phyloP scores from a whole-genome alignment of 2,113 vertebrate species.

The Lota lota region DNA sequence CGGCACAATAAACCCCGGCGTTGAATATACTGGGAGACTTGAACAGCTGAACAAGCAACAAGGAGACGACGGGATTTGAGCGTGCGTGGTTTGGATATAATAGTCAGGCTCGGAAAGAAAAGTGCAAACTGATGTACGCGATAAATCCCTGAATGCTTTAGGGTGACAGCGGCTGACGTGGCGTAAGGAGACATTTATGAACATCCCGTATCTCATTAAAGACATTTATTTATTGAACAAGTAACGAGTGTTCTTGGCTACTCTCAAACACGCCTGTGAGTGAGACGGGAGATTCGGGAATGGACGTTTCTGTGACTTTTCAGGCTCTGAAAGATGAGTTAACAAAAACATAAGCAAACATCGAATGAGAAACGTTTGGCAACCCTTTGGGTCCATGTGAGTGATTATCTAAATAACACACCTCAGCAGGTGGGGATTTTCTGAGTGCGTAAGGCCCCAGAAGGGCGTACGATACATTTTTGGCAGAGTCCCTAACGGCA shows the following conservation, averaged over 20 bases:
- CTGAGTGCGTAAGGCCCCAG: neutral
- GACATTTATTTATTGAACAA: conserved; percentile 68
- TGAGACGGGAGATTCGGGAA: no score
- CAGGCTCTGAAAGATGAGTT: conserved; percentile 27
- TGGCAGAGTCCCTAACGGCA: neutral
- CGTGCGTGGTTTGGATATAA: conserved; percentile 20
- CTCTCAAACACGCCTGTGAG: no score
- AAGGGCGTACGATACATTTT: conserved; percentile 2
- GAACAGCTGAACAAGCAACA: no score
- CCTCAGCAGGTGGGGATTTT: neutral
- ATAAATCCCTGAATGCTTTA: conserved; percentile 69
- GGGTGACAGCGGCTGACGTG: conserved; percentile 72
- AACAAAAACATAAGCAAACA: conserved; percentile 33
- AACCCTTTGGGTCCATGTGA: conserved; percentile 41
- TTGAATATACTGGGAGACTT: no score
- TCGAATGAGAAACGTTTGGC: conserved; percentile 34
- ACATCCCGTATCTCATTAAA: conserved; percentile 74
- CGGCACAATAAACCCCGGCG: no score
- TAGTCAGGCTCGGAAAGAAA: conserved; percentile 24
- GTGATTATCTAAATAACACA: conserved; percentile 58
- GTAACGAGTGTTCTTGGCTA: conserved; percentile 3
- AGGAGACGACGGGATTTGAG: no score
- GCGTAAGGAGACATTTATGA: conserved; percentile 61
- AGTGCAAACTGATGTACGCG: conserved; percentile 37
- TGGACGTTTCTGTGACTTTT: conserved; percentile 26